These are phyloP conservation scores for Heterotis niloticus DNA, from an alignment of 2,113 vertebrate species.

Conservation along the genomic window DNA sequence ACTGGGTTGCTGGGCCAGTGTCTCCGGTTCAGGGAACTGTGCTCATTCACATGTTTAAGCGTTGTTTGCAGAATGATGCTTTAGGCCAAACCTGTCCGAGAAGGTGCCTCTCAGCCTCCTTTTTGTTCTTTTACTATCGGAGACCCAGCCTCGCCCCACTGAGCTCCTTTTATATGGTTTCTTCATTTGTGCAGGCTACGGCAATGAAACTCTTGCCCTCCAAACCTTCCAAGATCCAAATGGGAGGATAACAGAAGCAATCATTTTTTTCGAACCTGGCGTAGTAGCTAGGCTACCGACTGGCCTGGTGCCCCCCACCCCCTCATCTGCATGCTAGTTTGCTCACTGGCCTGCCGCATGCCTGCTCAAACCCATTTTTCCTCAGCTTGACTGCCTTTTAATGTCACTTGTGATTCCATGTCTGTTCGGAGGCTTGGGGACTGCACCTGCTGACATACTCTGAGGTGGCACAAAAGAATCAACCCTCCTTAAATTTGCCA, in stretches of 20 bases:
- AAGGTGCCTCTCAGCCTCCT: too few relatives aligned
- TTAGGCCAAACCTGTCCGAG: too few relatives aligned
- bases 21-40: too few relatives aligned
- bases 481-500: background rate
- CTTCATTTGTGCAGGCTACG: background rate
- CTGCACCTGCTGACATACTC: background rate
- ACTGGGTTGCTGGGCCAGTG: too few relatives aligned
- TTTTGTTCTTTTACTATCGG: too few relatives aligned
- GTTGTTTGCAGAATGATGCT: too few relatives aligned
- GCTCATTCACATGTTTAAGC: too few relatives aligned
- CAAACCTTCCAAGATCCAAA: background rate
- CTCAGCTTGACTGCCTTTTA: background rate
- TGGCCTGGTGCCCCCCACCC: background rate
- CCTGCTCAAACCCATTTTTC: constrained; percentile 1
- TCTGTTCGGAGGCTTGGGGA: background rate
- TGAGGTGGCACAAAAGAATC: background rate
- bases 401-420: constrained; percentile 4
- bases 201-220: background rate
- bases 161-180: background rate
- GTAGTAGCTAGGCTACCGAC: constrained; percentile 20
- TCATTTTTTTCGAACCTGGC: background rate
- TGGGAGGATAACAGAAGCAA: background rate
- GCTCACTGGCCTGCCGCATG: background rate
- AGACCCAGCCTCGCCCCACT: too few relatives aligned
- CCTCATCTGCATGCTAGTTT: background rate